These are phyloP conservation scores for Chymomyza procnemis DNA, from an alignment of 2,888 invertebrate species.

Conservation along the genomic window DNA sequence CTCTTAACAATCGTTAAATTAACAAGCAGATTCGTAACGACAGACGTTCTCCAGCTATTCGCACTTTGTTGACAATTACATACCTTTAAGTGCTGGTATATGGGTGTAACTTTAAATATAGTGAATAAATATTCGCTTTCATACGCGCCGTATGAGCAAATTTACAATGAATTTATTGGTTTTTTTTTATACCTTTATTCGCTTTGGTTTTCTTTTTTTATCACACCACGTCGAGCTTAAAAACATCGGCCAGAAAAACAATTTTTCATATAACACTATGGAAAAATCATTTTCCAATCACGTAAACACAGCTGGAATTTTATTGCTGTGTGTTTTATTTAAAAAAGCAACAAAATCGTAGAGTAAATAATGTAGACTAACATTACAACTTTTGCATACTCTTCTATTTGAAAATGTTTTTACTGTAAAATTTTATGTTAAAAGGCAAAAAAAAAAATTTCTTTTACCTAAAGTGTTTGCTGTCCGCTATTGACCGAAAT, in stretches of 20 bases:
- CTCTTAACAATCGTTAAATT: conserved; percentile 22
- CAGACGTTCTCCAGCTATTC: neutral
- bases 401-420: neutral
- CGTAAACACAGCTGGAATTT: conserved; percentile 72
- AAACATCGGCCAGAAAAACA: neutral
- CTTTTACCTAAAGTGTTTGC: too few species aligned
- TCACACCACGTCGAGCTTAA: neutral
- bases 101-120: neutral
- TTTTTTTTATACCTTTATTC: neutral
- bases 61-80: conserved; percentile 47
- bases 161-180: neutral
- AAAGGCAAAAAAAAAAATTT: too few species aligned
- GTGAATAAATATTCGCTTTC: neutral
- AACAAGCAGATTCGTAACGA: neutral
- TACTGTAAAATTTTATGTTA: too few species aligned
- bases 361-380: neutral
- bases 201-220: neutral
- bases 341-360: conserved; percentile 17
- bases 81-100: neutral
- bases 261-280: conserved; percentile 45
- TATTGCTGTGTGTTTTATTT: conserved; percentile 66
- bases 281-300: conserved; percentile 72
- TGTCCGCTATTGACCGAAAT: too few species aligned
- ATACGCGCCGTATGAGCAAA: neutral
- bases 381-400: neutral